These are phyloP conservation scores for Eurosta solidaginis DNA, from an alignment of 1,140 invertebrate genomes.

Conservation along the genomic window DNA sequence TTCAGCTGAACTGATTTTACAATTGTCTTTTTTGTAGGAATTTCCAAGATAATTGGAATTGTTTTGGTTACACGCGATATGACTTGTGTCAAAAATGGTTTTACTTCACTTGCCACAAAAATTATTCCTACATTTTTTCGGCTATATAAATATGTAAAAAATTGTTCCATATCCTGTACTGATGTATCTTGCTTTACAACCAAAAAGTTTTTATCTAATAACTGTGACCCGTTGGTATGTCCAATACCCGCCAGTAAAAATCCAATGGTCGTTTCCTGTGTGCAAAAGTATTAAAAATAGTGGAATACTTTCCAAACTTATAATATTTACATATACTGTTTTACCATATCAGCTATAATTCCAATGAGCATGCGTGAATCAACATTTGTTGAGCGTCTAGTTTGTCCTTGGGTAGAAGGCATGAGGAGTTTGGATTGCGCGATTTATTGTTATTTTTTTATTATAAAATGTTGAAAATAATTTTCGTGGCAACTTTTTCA, in stretches of 20 bases:
- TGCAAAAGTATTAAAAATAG: background rate
- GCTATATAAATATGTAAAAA: background rate
- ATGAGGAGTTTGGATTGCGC: too few relatives aligned
- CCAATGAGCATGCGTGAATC: background rate
- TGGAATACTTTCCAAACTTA: background rate
- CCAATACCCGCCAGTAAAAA: constrained; percentile 1
- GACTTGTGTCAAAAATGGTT: background rate
- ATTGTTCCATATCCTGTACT: background rate
- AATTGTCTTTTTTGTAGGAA: constrained; percentile 7
- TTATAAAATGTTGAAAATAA: too few relatives aligned
- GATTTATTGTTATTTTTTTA: background rate
- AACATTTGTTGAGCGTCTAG: background rate
- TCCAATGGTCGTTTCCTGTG: background rate
- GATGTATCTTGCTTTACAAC: background rate
- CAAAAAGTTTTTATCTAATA: constrained; percentile 3
- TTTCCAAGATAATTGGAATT: constrained; percentile 9
- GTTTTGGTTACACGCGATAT: background rate
- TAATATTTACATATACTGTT: background rate
- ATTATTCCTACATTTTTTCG: background rate
- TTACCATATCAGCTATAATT: background rate
- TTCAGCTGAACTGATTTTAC: background rate
- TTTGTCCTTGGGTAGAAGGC: too few relatives aligned
- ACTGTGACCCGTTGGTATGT: background rate
- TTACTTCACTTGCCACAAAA: background rate
- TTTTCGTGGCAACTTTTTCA: too few relatives aligned